Evolutionary conservation across 2,888 invertebrate genomes (phyloP).

Genomic region (Orgyia antiqua): DNA sequence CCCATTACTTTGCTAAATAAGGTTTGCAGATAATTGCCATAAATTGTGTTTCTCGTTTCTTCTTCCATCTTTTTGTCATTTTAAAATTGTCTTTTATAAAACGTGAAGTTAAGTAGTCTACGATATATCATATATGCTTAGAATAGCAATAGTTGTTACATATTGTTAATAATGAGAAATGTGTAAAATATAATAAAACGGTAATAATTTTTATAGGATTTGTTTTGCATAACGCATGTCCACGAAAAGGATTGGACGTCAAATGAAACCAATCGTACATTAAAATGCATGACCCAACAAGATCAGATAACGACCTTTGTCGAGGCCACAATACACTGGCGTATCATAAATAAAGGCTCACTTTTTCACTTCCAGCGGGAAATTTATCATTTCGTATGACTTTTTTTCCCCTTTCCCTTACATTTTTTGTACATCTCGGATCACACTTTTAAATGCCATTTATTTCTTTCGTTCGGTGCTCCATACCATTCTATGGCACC

Average conservation of each 20-base stretch:
- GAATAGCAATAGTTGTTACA: too few relatives aligned
- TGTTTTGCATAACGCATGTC: too few relatives aligned
- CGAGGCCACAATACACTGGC: constrained; percentile 53
- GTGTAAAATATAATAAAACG: too few relatives aligned
- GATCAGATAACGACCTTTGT: constrained; percentile 61
- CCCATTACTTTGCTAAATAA: constrained; percentile 13
- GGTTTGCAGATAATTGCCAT: constrained; percentile 10
- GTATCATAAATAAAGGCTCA: constrained; percentile 70
- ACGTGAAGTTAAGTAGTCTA: too few relatives aligned
- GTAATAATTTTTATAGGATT: too few relatives aligned
- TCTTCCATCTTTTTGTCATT: not conserved
- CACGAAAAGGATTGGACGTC: constrained; percentile 40
- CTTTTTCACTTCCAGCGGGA: constrained; percentile 65
- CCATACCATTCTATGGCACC: constrained; percentile 54
- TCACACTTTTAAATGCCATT: constrained; percentile 74
- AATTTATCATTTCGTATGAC: constrained; percentile 70
- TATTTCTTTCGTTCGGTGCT: constrained; percentile 63
- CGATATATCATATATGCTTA: too few relatives aligned
- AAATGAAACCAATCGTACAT: constrained; percentile 44
- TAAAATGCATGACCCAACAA: constrained; percentile 53
- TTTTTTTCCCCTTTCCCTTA: constrained; percentile 56
- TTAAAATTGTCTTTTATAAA: not conserved
- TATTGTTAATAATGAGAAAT: too few relatives aligned
- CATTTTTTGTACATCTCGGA: constrained; percentile 70
- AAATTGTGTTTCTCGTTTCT: constrained; percentile 7